Evolutionary conservation across 2,113 vertebrate genomes (phyloP).

Genomic region (Ia io): DNA sequence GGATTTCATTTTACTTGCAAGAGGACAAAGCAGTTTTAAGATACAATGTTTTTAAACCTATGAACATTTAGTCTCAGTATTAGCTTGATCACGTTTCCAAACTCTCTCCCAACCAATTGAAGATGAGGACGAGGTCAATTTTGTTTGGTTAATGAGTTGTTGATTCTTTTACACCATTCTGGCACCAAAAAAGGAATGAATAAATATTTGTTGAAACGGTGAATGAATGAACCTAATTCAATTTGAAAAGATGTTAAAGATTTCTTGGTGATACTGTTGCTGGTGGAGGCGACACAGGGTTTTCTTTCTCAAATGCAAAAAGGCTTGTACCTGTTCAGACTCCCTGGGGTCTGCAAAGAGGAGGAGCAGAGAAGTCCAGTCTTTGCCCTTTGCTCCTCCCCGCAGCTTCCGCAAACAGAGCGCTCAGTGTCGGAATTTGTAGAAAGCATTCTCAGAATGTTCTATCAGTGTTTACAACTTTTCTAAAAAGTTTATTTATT

Average conservation of each 20-base stretch:
- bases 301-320: background rate
- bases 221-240: slow-evolving; percentile 19
- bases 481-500: slow-evolving; percentile 16
- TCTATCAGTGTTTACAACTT: background rate
- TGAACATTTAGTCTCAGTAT: background rate
- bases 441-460: background rate
- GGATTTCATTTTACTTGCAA: background rate
- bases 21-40: background rate
- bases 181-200: slow-evolving; percentile 5
- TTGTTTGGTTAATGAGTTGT: slow-evolving; percentile 37
- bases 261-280: background rate
- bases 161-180: slow-evolving; percentile 38
- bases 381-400: background rate
- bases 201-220: slow-evolving; percentile 55
- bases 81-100: slow-evolving; percentile 26
- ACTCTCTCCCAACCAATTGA: background rate
- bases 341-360: background rate
- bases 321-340: background rate
- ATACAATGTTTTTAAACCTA: background rate
- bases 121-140: background rate
- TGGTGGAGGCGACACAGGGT: background rate
- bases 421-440: background rate
- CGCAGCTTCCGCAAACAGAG: background rate
- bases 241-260: slow-evolving; percentile 19
- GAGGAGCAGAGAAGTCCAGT: background rate